Evolutionary conservation across 1,140 invertebrate species (phyloP).

Genomic region (Lasioglossum baleicum): DNA sequence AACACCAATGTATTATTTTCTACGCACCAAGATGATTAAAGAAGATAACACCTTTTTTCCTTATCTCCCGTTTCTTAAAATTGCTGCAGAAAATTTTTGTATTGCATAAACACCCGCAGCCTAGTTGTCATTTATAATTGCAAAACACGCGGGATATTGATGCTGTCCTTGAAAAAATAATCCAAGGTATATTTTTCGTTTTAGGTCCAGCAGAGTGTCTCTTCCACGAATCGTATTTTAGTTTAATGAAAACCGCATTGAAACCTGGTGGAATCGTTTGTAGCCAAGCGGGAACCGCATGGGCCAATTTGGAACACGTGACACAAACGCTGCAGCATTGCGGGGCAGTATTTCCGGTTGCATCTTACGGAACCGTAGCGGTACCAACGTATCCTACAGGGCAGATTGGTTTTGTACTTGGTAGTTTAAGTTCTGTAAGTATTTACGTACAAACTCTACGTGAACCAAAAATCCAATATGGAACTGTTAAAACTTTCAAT

Average conservation of each 20-base stretch:
- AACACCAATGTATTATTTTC: too few relatives aligned
- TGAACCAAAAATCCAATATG: too few relatives aligned
- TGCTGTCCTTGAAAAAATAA: too few relatives aligned
- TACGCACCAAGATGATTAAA: too few relatives aligned
- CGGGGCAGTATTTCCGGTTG: conserved; percentile 87
- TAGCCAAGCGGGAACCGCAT: conserved; percentile 94
- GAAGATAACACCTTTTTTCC: too few relatives aligned
- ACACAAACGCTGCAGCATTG: conserved; percentile 88
- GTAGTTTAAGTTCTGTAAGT: conserved; percentile 76
- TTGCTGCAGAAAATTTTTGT: too few relatives aligned
- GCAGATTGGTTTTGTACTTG: conserved; percentile 96
- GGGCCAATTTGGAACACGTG: conserved; percentile 92
- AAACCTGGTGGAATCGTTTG: conserved; percentile 94
- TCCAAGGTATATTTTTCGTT: too few relatives aligned
- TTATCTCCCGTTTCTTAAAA: too few relatives aligned
- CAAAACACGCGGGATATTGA: too few relatives aligned
- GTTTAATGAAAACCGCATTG: conserved; percentile 90
- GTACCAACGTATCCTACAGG: conserved; percentile 98
- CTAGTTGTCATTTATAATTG: too few relatives aligned
- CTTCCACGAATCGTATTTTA: conserved; percentile 93
- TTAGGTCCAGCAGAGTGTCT: conserved; percentile 85
- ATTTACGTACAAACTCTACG: neutral
- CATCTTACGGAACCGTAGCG: conserved; percentile 88
- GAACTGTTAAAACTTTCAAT: too few relatives aligned
- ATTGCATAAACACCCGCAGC: too few relatives aligned